Evolutionary conservation across 2,797 vertebrate species (phyloP).

Genomic region (Decapterus maruadsi): DNA sequence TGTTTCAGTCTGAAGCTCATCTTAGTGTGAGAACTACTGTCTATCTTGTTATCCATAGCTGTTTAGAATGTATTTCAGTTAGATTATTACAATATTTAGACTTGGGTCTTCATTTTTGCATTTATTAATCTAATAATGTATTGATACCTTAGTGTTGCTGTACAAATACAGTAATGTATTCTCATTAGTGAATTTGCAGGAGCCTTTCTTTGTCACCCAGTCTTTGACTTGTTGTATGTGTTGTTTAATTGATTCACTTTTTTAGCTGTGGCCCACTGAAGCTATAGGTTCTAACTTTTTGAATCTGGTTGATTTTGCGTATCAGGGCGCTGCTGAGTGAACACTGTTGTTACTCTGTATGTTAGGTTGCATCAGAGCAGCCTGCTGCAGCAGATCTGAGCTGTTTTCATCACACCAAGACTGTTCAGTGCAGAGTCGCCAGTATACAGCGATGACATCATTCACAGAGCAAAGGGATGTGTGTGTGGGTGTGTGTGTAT

Average conservation of each 20-base stretch:
- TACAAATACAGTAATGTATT: not conserved
- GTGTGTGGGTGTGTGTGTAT: conserved; percentile 6
- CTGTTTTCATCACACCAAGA: conserved; percentile 21
- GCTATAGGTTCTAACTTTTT: not conserved
- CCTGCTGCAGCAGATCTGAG: conserved; percentile 1
- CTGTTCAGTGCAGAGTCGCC: conserved; percentile 19
- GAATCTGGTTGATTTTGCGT: not conserved
- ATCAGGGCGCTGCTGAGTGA: not conserved
- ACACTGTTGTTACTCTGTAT: not conserved
- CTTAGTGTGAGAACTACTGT: not conserved
- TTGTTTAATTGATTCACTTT: not conserved
- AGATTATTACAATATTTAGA: not conserved
- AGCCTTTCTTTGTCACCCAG: not conserved
- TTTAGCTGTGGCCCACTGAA: not conserved
- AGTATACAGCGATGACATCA: conserved; percentile 52
- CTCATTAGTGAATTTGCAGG: not conserved
- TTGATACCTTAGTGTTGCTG: not conserved
- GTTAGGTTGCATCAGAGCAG: not conserved
- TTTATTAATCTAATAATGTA: not conserved
- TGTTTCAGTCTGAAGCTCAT: conserved; percentile 16
- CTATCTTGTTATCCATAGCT: not conserved
- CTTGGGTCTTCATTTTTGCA: not conserved
- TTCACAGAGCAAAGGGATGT: conserved; percentile 28
- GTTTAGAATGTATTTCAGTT: too few species aligned
- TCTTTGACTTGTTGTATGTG: not conserved